Conservation (phyloP, 2,888 invertebrate genomes). For the Lysandra coridon region DNA sequence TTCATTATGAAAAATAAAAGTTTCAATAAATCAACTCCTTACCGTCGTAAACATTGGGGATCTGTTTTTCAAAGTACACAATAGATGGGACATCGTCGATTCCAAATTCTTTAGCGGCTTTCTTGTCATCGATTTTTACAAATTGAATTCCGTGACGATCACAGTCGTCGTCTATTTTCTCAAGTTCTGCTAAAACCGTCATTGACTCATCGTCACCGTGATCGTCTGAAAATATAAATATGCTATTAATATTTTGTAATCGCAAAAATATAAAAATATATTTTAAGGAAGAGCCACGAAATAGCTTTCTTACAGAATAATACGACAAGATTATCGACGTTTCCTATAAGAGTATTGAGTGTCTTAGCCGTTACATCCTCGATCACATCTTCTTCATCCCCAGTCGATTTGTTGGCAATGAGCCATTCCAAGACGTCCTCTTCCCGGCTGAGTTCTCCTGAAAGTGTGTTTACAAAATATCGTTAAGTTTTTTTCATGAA, state of each 20-base stretch:
- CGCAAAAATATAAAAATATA: background rate
- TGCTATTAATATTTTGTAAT: background rate
- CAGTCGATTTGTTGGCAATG: slow-evolving; percentile 95
- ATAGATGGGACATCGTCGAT: slow-evolving; percentile 91
- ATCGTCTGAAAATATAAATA: slow-evolving; percentile 84
- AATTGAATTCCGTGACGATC: slow-evolving; percentile 95
- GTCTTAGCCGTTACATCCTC: slow-evolving; percentile 96
- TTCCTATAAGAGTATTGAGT: slow-evolving; percentile 91
- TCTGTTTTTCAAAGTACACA: slow-evolving; percentile 96
- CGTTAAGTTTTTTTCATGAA: background rate
- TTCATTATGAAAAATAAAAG: background rate
- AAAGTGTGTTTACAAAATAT: slow-evolving; percentile 40
- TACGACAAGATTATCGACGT: slow-evolving; percentile 94
- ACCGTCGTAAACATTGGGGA: slow-evolving; percentile 95
- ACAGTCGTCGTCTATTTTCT: slow-evolving; percentile 96
- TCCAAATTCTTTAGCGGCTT: slow-evolving; percentile 92
- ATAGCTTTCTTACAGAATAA: slow-evolving; percentile 89
- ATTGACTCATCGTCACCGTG: slow-evolving; percentile 93
- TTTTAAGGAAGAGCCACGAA: background rate
- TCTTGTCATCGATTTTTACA: slow-evolving; percentile 93
- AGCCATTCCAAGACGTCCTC: slow-evolving; percentile 97
- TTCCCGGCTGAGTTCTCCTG: slow-evolving; percentile 92
- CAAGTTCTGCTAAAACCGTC: slow-evolving; percentile 91
- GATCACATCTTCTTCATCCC: slow-evolving; percentile 95
- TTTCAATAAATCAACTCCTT: slow-evolving; percentile 44